Evolutionary conservation across 2,888 invertebrate genomes (phyloP).

Genomic region (Ligdia adustata): DNA sequence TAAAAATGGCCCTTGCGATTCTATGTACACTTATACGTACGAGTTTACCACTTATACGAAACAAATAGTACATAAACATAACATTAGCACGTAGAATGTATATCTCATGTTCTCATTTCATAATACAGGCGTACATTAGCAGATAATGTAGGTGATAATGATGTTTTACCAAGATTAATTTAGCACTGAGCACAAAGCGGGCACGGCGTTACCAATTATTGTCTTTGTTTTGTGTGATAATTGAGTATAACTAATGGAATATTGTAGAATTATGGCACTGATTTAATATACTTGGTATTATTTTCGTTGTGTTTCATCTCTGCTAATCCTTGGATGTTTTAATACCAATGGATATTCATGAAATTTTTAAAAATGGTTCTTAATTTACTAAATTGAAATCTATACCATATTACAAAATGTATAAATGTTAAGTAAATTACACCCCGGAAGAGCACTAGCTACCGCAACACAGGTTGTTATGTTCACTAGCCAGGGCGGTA

Average conservation of each 20-base stretch:
- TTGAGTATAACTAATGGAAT: background rate
- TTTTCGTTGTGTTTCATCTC: background rate
- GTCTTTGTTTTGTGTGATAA: background rate
- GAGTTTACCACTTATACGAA: background rate
- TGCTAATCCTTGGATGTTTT: no score
- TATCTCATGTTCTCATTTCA: constrained; percentile 13
- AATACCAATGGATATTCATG: no score
- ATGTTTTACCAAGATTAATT: constrained; percentile 32
- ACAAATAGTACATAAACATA: background rate
- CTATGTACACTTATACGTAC: no score
- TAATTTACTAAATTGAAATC: no score
- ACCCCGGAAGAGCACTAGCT: no score
- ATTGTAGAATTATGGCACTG: background rate
- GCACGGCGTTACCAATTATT: constrained; percentile 1
- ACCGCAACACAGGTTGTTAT: no score
- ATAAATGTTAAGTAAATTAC: no score
- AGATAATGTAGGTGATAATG: constrained; percentile 24
- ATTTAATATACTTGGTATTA: background rate
- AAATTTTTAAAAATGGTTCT: no score
- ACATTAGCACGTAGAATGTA: background rate
- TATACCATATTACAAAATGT: no score
- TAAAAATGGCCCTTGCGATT: no score
- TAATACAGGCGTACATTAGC: constrained; percentile 30
- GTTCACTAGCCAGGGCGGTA: no score
- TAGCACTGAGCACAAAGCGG: constrained; percentile 22